Percentiles rank a stretch among this genome's conserved stretches.
phyloP scores from a whole-genome alignment of 2,888 invertebrate species.

The Pomacea canaliculata region DNA sequence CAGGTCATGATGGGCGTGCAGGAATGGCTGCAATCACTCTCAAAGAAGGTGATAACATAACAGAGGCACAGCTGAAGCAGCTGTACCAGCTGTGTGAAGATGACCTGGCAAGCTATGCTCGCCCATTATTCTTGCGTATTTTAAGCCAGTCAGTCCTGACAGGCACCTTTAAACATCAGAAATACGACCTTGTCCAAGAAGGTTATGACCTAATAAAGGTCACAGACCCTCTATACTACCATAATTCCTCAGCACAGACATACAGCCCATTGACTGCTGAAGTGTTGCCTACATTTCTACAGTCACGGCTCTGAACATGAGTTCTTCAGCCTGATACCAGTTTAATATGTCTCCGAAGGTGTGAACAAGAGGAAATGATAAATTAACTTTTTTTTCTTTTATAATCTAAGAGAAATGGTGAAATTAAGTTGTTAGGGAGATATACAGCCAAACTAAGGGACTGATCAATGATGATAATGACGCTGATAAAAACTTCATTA shows the following conservation, averaged over 20 bases:
- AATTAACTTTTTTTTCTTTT: too few relatives aligned
- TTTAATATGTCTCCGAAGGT: too few relatives aligned
- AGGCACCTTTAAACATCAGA: conserved; percentile 52
- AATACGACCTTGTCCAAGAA: conserved; percentile 45
- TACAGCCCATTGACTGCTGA: conserved; percentile 32
- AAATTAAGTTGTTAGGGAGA: too few relatives aligned
- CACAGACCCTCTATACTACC: conserved; percentile 41
- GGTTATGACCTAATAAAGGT: conserved; percentile 43
- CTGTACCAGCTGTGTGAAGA: conserved; percentile 37
- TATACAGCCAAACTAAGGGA: too few relatives aligned
- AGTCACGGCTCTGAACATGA: conserved; percentile 27
- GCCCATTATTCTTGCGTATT: conserved; percentile 51
- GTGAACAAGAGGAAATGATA: too few relatives aligned
- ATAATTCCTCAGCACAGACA: conserved; percentile 34
- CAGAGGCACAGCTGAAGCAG: conserved; percentile 21
- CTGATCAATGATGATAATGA: too few relatives aligned
- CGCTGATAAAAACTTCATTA: too few relatives aligned
- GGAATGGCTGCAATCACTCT: conserved; percentile 54
- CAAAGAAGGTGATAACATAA: conserved; percentile 27
- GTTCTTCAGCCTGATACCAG: too few relatives aligned
- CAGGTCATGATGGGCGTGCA: conserved; percentile 43
- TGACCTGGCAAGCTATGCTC: conserved; percentile 48
- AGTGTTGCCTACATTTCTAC: conserved; percentile 28
- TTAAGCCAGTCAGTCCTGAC: conserved; percentile 41
- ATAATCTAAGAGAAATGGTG: too few relatives aligned